Evolutionary conservation across 2,888 invertebrate genomes (phyloP), one percentile per base, ranked within the genome.

Genomic region (Flabesymbios commensalis): DNA sequence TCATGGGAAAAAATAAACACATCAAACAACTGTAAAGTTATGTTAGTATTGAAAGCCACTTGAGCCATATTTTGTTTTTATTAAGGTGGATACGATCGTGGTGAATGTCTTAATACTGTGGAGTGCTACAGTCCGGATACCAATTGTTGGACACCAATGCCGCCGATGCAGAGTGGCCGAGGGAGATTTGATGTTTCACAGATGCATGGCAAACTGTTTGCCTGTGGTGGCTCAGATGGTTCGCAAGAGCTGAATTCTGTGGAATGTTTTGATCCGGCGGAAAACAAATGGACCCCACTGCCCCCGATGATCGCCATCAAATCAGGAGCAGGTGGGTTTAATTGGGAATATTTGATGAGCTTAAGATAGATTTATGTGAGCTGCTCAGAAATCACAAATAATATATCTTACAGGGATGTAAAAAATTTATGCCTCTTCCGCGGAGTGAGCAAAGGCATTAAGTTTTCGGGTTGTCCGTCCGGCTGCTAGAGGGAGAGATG

Each of bases 11-110:
- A n/a, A n/a, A n/a, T n/a, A n/a, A n/a, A n/a, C n/a, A n/a, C n/a
- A n/a, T n/a, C n/a, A n/a, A n/a, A n/a, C n/a, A n/a, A n/a, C n/a
- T n/a, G n/a, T n/a, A n/a, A n/a, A n/a, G n/a, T n/a, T n/a, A n/a
- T n/a, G n/a, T n/a, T n/a, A n/a, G n/a, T n/a, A n/a, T n/a, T n/a
- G n/a, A n/a, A n/a, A n/a, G n/a, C n/a, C n/a, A n/a, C n/a, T n/a
- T n/a, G n/a, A n/a, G n/a, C n/a, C n/a, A n/a, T n/a, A n/a, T n/a
- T n/a, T 7, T 45, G 45, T 45, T 39, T n/a, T 29, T 22, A 43
- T 51, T 17, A 42, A 61, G 96, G 96, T 61, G 96, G 96, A 7
- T 96, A 96, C 84, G 96, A 96, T 85, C 93, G 93, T 64, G 90
- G 96, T 3, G 94, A 94, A 82, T 96, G 96, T 81, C 85, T 96